phyloP scores from a whole-genome alignment of 2,888 invertebrate species.

The Clostera curtula region DNA sequence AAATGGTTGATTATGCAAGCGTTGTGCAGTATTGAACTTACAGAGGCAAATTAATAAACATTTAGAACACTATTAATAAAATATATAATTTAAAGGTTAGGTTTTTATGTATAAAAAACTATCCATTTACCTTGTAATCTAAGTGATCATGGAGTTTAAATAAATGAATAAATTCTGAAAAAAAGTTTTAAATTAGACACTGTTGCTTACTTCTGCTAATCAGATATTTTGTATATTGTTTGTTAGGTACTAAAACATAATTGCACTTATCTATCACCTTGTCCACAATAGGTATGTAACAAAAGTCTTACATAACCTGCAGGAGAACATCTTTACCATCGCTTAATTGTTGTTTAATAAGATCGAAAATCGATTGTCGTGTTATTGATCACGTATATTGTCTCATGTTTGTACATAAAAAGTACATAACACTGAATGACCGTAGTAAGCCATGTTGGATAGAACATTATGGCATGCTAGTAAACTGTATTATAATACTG shows the following conservation, averaged over 20 bases:
- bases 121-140: conserved; percentile 21
- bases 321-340: conserved; percentile 6
- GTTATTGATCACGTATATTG: conserved; percentile 11
- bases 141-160: conserved; percentile 18
- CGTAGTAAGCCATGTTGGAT: conserved; percentile 61
- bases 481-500: conserved; percentile 12
- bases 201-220: too few relatives aligned
- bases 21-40: too few relatives aligned
- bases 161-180: conserved; percentile 20
- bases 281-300: too few relatives aligned
- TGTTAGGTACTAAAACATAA: too few relatives aligned
- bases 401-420: conserved; percentile 24
- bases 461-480: conserved; percentile 35
- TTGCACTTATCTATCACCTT: too few relatives aligned
- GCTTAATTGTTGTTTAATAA: too few relatives aligned
- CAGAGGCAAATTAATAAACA: too few relatives aligned
- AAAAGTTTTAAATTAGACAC: too few relatives aligned
- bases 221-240: too few relatives aligned
- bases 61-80: conserved; percentile 1
- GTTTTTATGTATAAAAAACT: conserved; percentile 7
- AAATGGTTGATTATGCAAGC: too few relatives aligned
- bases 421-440: conserved; percentile 30
- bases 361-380: too few relatives aligned
- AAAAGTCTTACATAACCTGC: conserved; percentile 20
- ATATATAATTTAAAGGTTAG: conserved; percentile 6